Conservation (phyloP, 1,140 invertebrate species). For the Tetramorium alpestre region DNA sequence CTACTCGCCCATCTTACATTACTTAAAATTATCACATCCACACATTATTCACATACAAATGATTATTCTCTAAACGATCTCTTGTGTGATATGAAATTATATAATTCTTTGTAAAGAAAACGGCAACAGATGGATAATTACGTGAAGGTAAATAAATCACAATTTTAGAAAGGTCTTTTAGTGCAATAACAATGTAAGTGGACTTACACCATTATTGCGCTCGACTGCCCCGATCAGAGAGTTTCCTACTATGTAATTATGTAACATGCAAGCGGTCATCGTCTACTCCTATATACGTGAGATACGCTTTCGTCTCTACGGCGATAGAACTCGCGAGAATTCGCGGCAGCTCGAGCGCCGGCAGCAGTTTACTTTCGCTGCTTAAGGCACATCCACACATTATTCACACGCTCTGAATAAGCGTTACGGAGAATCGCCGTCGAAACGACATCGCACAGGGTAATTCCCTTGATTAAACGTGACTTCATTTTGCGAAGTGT, state of each 20-base stretch:
- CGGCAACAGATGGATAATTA: not conserved
- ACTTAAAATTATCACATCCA: no score
- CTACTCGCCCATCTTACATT: no score
- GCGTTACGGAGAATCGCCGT: slow-evolving; percentile 15
- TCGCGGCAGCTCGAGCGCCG: not conserved
- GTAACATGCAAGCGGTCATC: slow-evolving; percentile 39
- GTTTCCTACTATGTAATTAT: slow-evolving; percentile 44
- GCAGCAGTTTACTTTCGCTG: slow-evolving; percentile 70
- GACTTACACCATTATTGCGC: slow-evolving; percentile 11
- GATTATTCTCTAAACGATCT: not conserved
- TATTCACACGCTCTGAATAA: slow-evolving; percentile 60
- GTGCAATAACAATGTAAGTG: slow-evolving; percentile 8
- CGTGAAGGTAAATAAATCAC: not conserved
- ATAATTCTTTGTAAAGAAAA: not conserved
- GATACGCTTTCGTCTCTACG: slow-evolving; percentile 50
- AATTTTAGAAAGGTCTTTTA: slow-evolving; percentile 7
- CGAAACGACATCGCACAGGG: slow-evolving; percentile 45
- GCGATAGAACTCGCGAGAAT: slow-evolving; percentile 21
- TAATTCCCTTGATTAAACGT: slow-evolving; percentile 65
- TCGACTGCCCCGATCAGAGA: not conserved
- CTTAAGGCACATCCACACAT: slow-evolving; percentile 62
- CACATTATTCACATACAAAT: not conserved
- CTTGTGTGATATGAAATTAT: not conserved
- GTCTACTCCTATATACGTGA: slow-evolving; percentile 18
- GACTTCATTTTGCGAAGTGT: slow-evolving; percentile 6